Evolutionary conservation across 1,140 invertebrate species (phyloP).

Genomic region (Oppia nitens): DNA sequence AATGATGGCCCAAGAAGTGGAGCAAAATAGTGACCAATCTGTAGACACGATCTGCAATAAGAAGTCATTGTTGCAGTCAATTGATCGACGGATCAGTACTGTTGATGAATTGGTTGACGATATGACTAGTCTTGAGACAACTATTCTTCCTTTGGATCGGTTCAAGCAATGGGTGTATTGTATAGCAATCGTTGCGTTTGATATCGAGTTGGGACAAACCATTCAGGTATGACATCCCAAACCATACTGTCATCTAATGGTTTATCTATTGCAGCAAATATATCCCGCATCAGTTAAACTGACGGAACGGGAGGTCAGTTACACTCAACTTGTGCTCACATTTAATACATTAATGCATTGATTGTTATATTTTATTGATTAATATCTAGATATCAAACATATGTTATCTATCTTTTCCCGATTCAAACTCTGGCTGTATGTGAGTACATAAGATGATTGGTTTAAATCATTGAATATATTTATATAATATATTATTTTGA

Average conservation of each 20-base stretch:
- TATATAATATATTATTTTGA: slow-evolving; percentile 11
- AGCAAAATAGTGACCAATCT: not conserved
- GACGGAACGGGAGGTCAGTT: slow-evolving; percentile 58
- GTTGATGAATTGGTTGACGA: not conserved
- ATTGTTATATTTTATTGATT: slow-evolving; percentile 17
- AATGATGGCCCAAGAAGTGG: not conserved
- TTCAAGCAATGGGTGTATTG: slow-evolving; percentile 77
- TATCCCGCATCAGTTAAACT: slow-evolving; percentile 66
- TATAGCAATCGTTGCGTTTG: slow-evolving; percentile 93
- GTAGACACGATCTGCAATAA: not conserved
- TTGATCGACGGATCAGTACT: not conserved
- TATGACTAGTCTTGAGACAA: not conserved
- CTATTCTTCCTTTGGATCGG: slow-evolving; percentile 33
- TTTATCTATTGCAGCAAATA: slow-evolving; percentile 44
- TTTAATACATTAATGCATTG: not conserved
- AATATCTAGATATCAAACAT: slow-evolving; percentile 63
- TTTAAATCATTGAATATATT: not conserved
- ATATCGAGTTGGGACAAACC: slow-evolving; percentile 90
- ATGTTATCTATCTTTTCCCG: slow-evolving; percentile 94
- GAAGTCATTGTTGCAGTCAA: not conserved
- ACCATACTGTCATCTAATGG: slow-evolving; percentile 10
- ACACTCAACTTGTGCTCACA: not conserved
- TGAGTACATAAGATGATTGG: not conserved
- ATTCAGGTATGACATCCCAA: slow-evolving; percentile 49
- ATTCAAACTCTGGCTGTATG: slow-evolving; percentile 64